Conservation (phyloP, 2,888 invertebrate genomes). For the Mimachlamys varia region DNA sequence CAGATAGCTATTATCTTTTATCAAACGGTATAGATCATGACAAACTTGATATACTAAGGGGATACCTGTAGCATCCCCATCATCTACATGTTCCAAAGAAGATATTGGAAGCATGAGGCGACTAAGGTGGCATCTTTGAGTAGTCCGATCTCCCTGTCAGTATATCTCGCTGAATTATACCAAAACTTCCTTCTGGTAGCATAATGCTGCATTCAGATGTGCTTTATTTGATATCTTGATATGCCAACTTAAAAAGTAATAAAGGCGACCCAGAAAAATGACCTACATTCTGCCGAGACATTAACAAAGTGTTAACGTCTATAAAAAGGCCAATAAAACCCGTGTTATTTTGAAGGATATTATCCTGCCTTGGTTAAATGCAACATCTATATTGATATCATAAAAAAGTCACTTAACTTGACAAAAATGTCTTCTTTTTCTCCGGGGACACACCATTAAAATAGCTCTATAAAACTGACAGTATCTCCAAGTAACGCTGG, state of each 20-base stretch:
- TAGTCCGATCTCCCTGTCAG: too few relatives aligned
- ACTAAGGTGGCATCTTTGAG: neutral
- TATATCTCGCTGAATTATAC: too few relatives aligned
- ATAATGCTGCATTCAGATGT: neutral
- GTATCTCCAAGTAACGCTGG: neutral
- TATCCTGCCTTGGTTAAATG: neutral
- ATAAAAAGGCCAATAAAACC: neutral
- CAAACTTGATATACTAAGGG: too few relatives aligned
- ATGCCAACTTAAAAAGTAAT: slow-evolving; percentile 2
- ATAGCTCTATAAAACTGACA: neutral
- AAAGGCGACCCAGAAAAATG: neutral
- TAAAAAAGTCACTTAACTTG: neutral
- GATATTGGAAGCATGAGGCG: neutral
- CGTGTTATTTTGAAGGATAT: neutral
- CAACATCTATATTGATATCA: neutral
- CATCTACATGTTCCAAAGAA: too few relatives aligned
- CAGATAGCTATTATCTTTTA: too few relatives aligned
- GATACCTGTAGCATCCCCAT: too few relatives aligned
- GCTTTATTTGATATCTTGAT: slow-evolving; percentile 8
- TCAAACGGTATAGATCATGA: too few relatives aligned
- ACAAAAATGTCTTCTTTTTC: slow-evolving; percentile 7
- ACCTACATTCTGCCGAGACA: neutral
- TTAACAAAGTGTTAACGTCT: neutral
- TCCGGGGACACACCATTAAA: neutral
- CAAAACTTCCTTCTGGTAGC: too few relatives aligned